Percentiles rank a stretch among this genome's conserved stretches.
Evolutionary conservation across 2,888 invertebrate genomes (phyloP).

Genomic region (Lithophane ornitopus): DNA sequence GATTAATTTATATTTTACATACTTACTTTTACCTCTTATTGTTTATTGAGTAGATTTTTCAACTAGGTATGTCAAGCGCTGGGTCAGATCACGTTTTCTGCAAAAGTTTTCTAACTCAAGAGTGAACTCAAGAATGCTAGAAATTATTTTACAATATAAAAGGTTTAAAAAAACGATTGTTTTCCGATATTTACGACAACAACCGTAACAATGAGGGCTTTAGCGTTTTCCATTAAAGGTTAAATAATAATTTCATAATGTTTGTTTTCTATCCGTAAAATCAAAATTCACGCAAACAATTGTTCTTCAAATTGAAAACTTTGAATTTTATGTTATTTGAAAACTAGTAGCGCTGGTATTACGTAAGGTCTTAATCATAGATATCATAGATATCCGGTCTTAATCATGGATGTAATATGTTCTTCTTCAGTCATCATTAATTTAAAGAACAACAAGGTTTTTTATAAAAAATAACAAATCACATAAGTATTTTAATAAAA

Average conservation of each 20-base stretch:
- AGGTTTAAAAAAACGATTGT: neutral
- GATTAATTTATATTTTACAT: neutral
- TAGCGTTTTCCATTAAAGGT: constrained; percentile 1
- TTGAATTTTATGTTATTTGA: neutral
- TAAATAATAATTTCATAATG: constrained; percentile 4
- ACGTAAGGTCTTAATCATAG: neutral
- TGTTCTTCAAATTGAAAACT: constrained; percentile 14
- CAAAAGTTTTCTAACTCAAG: neutral
- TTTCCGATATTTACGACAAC: neutral
- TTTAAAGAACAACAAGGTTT: neutral
- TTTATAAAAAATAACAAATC: neutral
- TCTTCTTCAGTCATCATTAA: neutral
- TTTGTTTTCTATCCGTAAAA: constrained; percentile 18
- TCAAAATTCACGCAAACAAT: constrained; percentile 3
- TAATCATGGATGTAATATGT: neutral
- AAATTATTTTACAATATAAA: neutral
- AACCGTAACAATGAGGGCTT: neutral
- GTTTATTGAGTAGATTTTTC: neutral
- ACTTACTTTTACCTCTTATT: neutral
- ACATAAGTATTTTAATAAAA: neutral
- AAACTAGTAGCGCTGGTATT: constrained; percentile 2
- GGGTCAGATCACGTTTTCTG: neutral
- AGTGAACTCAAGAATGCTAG: neutral
- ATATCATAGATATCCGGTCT: no score
- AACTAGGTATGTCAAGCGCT: no score